Evolutionary conservation across 2,888 invertebrate genomes (phyloP), one percentile per base, ranked within the genome.

Genomic region (Latrodectus elegans): DNA sequence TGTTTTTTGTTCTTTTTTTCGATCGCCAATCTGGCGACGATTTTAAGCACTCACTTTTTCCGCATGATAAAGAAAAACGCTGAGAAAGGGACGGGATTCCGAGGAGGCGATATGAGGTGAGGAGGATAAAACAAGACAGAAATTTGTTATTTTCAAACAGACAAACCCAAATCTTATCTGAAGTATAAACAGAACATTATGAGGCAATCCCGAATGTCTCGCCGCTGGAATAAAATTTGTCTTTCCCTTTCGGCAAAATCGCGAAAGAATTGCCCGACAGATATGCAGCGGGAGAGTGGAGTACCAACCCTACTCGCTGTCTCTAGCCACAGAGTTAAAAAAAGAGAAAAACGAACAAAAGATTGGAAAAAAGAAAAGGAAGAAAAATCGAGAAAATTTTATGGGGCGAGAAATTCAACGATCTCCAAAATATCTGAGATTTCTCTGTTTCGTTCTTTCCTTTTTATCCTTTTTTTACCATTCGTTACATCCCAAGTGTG

Each of bases 171-270:
- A 82, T 87, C 77, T 68, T 77, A 76, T 72, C 81, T 87, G 77
- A 81, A 81, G 86, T 87, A 87, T 87, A 87, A 87, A 87, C 81
- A 87, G 81, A 77, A 77, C 86, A 87, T 87, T 81, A 87, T 81
- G 86, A 81, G 81, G 77, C 86, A 81, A 87, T 87, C 65, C 81
- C 53, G 77, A 86, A 75, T 80, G 65, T 71, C 38, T 75, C 80
- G 75, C 71, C 12, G 1, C 22, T 51, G 71, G 86, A 87, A 87
- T 87, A 87, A 76, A 87, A 87, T 81, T 77, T 81, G 86, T 81
- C 60, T 60, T 60, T 60, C 60, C n/a, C 60, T n/a, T 60, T 38
- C 85, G 70, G 65, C 86, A 38, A 87, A 87, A 87, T 87, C 76
- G 81, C 81, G 53, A 87, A 87, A 87, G 81, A 87, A 87, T 87